Evolutionary conservation across 2,888 invertebrate species (phyloP), one percentile per base, ranked within the genome.

Genomic region (Pediacus dermestoides): DNA sequence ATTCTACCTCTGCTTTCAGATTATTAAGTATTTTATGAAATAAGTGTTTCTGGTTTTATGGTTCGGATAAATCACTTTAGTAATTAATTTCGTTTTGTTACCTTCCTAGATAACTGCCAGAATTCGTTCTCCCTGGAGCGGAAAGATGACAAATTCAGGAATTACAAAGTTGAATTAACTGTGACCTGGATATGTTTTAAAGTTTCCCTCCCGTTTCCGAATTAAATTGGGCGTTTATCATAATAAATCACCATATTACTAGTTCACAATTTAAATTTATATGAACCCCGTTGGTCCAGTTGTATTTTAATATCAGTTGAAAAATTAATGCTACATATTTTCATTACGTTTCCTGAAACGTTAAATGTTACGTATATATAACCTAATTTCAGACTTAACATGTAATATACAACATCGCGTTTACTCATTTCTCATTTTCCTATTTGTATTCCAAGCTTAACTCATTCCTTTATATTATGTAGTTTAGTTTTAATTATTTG

Each of bases 71-170:
- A n/a, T n/a, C n/a, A n/a, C n/a, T n/a, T n/a, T n/a, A n/a, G n/a
- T n/a, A n/a, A n/a, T n/a, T n/a, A n/a, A n/a, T n/a, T n/a, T n/a
- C n/a, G n/a, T n/a, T n/a, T n/a, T n/a, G n/a, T n/a, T n/a, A n/a
- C n/a, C n/a, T n/a, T n/a, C n/a, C n/a, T n/a, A n/a, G n/a, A n/a
- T n/a, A n/a, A n/a, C n/a, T n/a, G n/a, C n/a, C n/a, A n/a, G n/a
- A n/a, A n/a, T 18, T 18, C n/a, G 21, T 18, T 18, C n/a, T 18
- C 21, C 21, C 6, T 18, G 21, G n/a, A 18, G 21, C 21, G 52
- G 52, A 53, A 58, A 60, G 54, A 60, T 60, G 60, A 60, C 60
- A 61, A 60, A 60, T 61, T 59, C 58, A 56, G 57, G 54, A 58
- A 60, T 60, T 58, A 59, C 58, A 50, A 53, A 60, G 57, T 57